These are phyloP conservation scores for Fregetta grallaria DNA, from an alignment of 2,113 vertebrate genomes.

Conservation along the genomic window DNA sequence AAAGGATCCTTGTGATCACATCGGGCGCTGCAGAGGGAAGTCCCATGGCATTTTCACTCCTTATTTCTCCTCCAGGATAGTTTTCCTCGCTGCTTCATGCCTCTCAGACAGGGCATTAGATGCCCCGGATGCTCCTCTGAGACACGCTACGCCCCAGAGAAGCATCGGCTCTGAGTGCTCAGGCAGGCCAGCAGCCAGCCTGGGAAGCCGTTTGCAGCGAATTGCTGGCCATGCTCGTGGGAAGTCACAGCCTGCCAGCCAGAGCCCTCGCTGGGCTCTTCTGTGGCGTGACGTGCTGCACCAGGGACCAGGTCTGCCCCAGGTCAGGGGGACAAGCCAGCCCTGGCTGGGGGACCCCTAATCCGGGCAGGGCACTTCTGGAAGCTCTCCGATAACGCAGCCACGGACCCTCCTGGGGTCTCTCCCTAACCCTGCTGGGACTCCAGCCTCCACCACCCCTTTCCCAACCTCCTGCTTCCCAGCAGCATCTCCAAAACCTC, in stretches of 20 bases:
- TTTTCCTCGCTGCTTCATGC: neutral
- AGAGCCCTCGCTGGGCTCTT: neutral
- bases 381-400: neutral
- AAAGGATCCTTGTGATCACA: neutral
- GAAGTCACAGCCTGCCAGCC: neutral
- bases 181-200: neutral
- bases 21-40: neutral
- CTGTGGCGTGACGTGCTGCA: fast-evolving
- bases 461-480: neutral
- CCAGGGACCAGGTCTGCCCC: neutral
- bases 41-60: neutral
- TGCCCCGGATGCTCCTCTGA: neutral
- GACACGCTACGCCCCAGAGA: neutral
- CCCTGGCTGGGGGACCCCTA: too few species aligned
- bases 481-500: neutral
- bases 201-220: neutral
- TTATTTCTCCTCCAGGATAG: neutral
- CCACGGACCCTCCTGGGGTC: neutral
- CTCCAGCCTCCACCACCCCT: neutral
- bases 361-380: neutral
- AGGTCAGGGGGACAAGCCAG: neutral
- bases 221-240: fast-evolving
- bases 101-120: neutral
- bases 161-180: fast-evolving
- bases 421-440: neutral